Conservation (phyloP, 2,113 vertebrate genomes). For the Dascyllus trimaculatus region DNA sequence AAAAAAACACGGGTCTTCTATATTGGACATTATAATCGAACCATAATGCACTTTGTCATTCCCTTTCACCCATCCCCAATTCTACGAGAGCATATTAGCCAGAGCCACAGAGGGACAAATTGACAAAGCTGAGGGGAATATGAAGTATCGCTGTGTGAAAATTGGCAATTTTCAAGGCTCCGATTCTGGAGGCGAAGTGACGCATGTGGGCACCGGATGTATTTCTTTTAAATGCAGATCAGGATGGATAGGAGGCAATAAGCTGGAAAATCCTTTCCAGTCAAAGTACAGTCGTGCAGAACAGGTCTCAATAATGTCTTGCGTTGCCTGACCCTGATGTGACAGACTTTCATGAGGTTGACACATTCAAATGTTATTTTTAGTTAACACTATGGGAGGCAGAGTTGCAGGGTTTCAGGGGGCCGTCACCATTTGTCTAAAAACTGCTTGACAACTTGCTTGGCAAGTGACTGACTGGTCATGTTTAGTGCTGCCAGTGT, state of each 20-base stretch:
- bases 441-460: slow-evolving; percentile 15
- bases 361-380: slow-evolving; percentile 4
- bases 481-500: slow-evolving; percentile 12
- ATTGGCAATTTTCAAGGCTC: slow-evolving; percentile 45
- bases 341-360: neutral
- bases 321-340: neutral
- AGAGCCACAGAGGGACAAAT: slow-evolving; percentile 26
- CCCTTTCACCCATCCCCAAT: neutral
- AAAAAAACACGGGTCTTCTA: neutral
- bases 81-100: slow-evolving; percentile 15
- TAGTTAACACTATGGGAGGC: neutral
- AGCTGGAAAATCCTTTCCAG: slow-evolving; percentile 11
- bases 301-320: neutral
- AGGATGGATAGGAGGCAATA: slow-evolving; percentile 19
- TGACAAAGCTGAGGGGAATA: slow-evolving; percentile 32
- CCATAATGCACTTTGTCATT: slow-evolving; percentile 37
- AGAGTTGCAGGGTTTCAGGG: neutral
- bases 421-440: slow-evolving; percentile 20
- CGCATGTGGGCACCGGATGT: neutral
- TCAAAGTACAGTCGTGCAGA: neutral
- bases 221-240: slow-evolving; percentile 29
- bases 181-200: slow-evolving; percentile 8
- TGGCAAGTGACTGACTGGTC: slow-evolving; percentile 20
- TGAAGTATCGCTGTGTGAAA: slow-evolving; percentile 32
- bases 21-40: slow-evolving; percentile 13